These are phyloP conservation scores for Tryphoninae sp. DNA, from an alignment of 2,888 invertebrate genomes.

Conservation along the genomic window DNA sequence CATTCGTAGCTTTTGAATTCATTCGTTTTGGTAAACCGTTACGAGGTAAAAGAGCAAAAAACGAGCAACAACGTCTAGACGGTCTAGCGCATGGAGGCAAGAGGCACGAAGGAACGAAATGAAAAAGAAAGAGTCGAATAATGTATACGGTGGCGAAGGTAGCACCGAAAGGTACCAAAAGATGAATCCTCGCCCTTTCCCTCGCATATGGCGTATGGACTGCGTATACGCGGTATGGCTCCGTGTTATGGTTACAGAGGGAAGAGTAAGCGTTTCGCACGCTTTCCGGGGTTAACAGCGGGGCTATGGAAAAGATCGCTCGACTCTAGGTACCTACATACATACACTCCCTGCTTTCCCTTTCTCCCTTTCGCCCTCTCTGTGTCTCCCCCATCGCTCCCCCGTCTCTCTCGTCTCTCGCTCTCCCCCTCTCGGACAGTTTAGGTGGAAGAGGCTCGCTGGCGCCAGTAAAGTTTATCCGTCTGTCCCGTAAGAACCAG, in stretches of 20 bases:
- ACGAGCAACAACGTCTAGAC: conserved; percentile 43
- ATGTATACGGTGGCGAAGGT: conserved; percentile 16
- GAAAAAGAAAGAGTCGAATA: conserved; percentile 1
- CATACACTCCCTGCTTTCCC: conserved; percentile 30
- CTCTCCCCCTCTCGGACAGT: conserved; percentile 21
- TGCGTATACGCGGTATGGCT: neutral
- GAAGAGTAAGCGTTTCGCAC: conserved; percentile 68
- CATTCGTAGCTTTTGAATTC: conserved; percentile 37
- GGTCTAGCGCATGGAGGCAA: conserved; percentile 29
- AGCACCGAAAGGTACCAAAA: conserved; percentile 57
- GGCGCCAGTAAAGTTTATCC: conserved; percentile 61
- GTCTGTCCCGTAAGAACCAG: conserved; percentile 50
- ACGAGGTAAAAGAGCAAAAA: conserved; percentile 14
- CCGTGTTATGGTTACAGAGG: conserved; percentile 45
- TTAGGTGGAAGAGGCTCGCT: conserved; percentile 49
- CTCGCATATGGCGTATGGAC: neutral
- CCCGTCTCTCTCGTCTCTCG: conserved; percentile 19
- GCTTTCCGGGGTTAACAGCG: conserved; percentile 44
- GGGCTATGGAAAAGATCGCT: neutral
- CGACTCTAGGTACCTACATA: conserved; percentile 13
- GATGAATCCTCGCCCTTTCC: conserved; percentile 40
- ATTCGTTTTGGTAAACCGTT: conserved; percentile 45
- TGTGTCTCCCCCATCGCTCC: conserved; percentile 9
- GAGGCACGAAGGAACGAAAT: conserved; percentile 35
- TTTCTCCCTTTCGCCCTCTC: neutral